Evolutionary conservation across 2,888 invertebrate species (phyloP).

Genomic region (Acanthoscelides obtectus): DNA sequence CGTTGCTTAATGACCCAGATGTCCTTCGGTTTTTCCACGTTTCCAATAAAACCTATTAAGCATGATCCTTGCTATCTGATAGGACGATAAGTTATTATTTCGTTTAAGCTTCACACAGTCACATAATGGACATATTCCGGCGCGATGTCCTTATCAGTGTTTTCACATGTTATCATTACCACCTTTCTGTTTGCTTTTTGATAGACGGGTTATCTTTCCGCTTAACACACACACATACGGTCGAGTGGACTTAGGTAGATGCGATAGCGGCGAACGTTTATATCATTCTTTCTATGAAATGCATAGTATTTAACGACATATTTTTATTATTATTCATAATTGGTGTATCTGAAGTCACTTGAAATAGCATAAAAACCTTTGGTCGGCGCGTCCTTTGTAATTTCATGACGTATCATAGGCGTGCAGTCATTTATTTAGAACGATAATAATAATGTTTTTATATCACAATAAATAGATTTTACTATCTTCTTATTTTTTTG

Average conservation of each 20-base stretch:
- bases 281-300: too few relatives aligned
- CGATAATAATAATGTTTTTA: too few relatives aligned
- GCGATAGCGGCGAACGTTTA: neutral
- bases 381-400: too few relatives aligned
- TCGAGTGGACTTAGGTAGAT: neutral
- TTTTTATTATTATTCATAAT: too few relatives aligned
- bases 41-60: neutral
- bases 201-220: slow-evolving; percentile 9
- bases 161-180: slow-evolving; percentile 32
- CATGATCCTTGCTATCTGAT: neutral
- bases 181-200: slow-evolving; percentile 24
- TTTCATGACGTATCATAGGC: too few relatives aligned
- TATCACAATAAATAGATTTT: too few relatives aligned
- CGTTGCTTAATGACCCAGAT: too few relatives aligned
- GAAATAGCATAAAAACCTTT: too few relatives aligned
- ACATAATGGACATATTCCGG: slow-evolving; percentile 26
- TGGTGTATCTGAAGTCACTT: too few relatives aligned
- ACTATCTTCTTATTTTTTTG: too few relatives aligned
- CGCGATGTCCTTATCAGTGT: slow-evolving; percentile 26
- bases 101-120: slow-evolving; percentile 12
- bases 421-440: too few relatives aligned
- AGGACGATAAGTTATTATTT: neutral
- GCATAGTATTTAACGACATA: too few relatives aligned
- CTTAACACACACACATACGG: neutral
- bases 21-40: neutral